A percentile compares a stretch with the other conserved stretches of the same genome.
These are phyloP conservation scores for Tetragnatha versicolor DNA, from an alignment of 1,140 invertebrate genomes.

Conservation along the genomic window DNA sequence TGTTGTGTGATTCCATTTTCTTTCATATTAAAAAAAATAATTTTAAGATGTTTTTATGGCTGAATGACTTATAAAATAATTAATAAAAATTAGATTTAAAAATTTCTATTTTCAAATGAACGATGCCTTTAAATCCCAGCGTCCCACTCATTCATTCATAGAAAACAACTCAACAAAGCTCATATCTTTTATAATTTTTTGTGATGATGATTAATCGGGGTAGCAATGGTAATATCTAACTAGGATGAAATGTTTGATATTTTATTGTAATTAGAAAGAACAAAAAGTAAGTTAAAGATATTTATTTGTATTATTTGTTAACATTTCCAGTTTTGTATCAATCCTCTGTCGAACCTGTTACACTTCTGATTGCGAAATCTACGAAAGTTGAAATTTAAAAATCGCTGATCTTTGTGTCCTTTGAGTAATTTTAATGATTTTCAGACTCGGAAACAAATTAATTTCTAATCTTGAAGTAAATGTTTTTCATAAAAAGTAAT, in stretches of 20 bases:
- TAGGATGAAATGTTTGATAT: conserved; percentile 33
- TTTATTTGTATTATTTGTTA: neutral
- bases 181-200: conserved; percentile 28
- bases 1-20: too few relatives aligned
- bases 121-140: too few relatives aligned
- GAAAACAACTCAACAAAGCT: conserved; percentile 35
- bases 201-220: conserved; percentile 53
- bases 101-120: too few relatives aligned
- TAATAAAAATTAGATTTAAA: too few relatives aligned
- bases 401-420: neutral
- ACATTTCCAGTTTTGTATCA: neutral
- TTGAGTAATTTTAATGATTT: too few relatives aligned
- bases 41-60: too few relatives aligned
- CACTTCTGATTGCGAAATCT: conserved; percentile 24
- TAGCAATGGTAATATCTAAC: conserved; percentile 30
- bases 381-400: conserved; percentile 5
- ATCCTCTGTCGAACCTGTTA: neutral
- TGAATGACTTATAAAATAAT: too few relatives aligned
- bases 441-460: too few relatives aligned
- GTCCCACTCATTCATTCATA: neutral
- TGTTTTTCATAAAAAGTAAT: neutral
- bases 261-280: conserved; percentile 31
- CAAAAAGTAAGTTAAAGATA: conserved; percentile 6
- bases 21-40: too few relatives aligned
- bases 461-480: too few relatives aligned